Evolutionary conservation across 2,797 vertebrate species (phyloP).

Genomic region (Sebastes vulpes): DNA sequence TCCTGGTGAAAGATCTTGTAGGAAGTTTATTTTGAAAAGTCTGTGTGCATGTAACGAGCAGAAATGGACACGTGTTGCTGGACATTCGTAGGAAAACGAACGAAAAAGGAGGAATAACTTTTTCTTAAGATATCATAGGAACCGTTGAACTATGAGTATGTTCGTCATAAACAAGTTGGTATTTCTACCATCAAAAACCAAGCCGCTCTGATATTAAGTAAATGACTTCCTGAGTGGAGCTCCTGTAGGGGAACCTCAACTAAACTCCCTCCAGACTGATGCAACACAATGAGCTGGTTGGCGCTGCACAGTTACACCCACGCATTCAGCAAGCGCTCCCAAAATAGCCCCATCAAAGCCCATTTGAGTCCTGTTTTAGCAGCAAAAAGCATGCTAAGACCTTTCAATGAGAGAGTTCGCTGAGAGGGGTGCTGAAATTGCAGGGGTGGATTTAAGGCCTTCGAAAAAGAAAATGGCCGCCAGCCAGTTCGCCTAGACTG

Average conservation of each 20-base stretch:
- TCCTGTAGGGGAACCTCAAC: background rate
- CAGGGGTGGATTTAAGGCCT: constrained; percentile 54
- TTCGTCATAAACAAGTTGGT: background rate
- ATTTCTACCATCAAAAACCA: background rate
- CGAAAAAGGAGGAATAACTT: too few species aligned
- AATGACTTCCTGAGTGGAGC: constrained; percentile 10
- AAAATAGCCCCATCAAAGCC: constrained; percentile 57
- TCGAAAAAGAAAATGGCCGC: constrained; percentile 59
- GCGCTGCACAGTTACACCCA: constrained; percentile 62
- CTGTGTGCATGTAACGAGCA: background rate
- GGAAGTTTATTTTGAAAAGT: background rate
- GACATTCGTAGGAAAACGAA: background rate
- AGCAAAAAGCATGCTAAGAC: constrained; percentile 30
- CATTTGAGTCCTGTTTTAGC: constrained; percentile 36
- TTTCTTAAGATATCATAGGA: too few species aligned
- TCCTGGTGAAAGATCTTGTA: background rate
- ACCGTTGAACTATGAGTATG: background rate
- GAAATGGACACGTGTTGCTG: background rate
- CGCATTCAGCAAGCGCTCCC: constrained; percentile 54
- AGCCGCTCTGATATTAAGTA: background rate
- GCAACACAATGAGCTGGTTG: constrained; percentile 28
- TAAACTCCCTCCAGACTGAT: constrained; percentile 19
- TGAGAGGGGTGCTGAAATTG: constrained; percentile 60
- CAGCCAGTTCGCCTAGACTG: constrained; percentile 50
- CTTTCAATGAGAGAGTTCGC: constrained; percentile 47